These are phyloP conservation scores for Drosophila cognata DNA, from an alignment of 2,888 invertebrate species.

Conservation along the genomic window DNA sequence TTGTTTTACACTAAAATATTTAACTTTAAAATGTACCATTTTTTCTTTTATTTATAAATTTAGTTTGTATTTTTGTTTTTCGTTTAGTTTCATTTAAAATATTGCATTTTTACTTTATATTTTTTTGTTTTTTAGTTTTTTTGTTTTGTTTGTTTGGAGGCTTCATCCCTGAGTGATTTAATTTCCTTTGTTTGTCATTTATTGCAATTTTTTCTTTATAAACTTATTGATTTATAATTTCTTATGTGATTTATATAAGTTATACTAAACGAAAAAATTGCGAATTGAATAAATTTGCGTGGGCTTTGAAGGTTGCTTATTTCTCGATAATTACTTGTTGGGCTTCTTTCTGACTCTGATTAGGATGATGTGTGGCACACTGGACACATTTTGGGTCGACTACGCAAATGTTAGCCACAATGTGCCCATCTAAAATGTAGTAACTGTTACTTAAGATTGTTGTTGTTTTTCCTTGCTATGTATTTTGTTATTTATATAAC, in stretches of 20 bases:
- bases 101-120: conserved; percentile 70
- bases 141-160: conserved; percentile 83
- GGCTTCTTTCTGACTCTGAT: conserved; percentile 36
- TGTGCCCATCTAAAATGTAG: conserved; percentile 63
- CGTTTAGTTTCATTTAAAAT: conserved; percentile 72
- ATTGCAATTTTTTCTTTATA: conserved; percentile 79
- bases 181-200: conserved; percentile 82
- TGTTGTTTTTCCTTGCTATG: conserved; percentile 26
- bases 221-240: conserved; percentile 77
- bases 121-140: conserved; percentile 44
- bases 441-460: conserved; percentile 61
- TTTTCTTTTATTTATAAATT: conserved; percentile 52
- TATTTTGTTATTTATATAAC: conserved; percentile 45
- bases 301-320: conserved; percentile 70
- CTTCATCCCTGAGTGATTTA: conserved; percentile 85
- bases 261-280: conserved; percentile 63
- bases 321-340: conserved; percentile 54
- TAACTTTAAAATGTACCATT: conserved; percentile 74
- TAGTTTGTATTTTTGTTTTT: conserved; percentile 49
- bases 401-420: conserved; percentile 34
- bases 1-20: conserved; percentile 74
- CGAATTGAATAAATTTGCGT: conserved; percentile 47
- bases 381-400: conserved; percentile 29
- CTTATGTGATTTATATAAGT: conserved; percentile 65
- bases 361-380: conserved; percentile 32